Evolutionary conservation across 2,888 invertebrate genomes (phyloP), one percentile per base, ranked within the genome.

Genomic region (Drosophila nigricruria): DNA sequence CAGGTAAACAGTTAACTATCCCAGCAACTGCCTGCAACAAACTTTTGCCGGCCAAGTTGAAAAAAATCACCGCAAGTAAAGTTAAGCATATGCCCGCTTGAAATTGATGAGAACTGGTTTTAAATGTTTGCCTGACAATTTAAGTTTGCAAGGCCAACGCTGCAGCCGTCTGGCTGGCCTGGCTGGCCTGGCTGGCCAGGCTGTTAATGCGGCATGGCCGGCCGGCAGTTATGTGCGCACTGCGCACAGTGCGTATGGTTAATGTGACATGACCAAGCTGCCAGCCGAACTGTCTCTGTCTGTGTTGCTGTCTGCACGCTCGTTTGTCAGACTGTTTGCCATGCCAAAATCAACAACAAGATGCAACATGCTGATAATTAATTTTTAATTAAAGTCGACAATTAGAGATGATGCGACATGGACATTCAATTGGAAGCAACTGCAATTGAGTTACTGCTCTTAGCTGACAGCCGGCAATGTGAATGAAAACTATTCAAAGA

Each of bases 101-200:
- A 79, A 83, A 88, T 88, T 87, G 86, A 90, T 88, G 90, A 68
- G 78, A 80, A 77, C 91, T 82, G 80, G 86, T 89, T 90, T 89
- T 77, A 90, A 90, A 88, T 78, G 80, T 58, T 75, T 53, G 69
- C 70, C 68, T 88, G 73, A 87, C 82, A 84, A 84, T 86, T 88
- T 82, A 82, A 82, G 73, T 74, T 74, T 70, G 73, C 58, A 70
- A 71, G 62, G 78, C 63, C 81, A 62, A 53, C 42, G 43, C 43
- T 60, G 54, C 30, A 20, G n/a, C 45, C n/a, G 47, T 57, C n/a
- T 32, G 27, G 20, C 32, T 36, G 49, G 64, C 40, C 67, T 68
- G 65, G 38, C 27, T 54, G 38, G 47, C 50, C n/a, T 32, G 27
- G 20, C 32, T 36, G 49, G 64, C 40, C 67, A 71, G 65, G 38